Conservation (phyloP, 1,140 invertebrate genomes). For the Dermatophagoides farinae region DNA sequence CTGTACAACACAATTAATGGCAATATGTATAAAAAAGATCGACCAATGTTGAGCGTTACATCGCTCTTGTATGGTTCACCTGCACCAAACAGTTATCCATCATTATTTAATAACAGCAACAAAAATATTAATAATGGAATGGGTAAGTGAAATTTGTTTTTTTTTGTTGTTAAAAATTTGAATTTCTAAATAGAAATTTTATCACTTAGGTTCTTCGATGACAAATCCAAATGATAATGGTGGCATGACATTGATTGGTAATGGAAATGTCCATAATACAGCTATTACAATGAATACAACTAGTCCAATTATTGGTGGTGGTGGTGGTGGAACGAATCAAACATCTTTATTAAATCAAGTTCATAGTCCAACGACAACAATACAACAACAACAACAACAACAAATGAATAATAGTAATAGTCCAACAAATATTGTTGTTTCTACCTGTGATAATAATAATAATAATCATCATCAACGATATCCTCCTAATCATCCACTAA, state of each 20-base stretch:
- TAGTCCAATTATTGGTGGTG: too few relatives aligned
- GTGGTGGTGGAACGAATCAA: neutral
- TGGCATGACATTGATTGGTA: neutral
- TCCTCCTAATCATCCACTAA: conserved; percentile 77
- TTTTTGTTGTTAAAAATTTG: neutral
- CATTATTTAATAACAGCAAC: neutral
- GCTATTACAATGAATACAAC: neutral
- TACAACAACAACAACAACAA: neutral
- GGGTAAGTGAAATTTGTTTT: neutral
- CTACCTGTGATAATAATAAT: neutral
- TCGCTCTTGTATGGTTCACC: conserved; percentile 18
- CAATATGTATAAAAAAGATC: conserved; percentile 20
- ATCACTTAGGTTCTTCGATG: neutral
- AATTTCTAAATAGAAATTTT: too few relatives aligned
- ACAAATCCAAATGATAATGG: neutral
- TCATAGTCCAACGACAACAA: neutral
- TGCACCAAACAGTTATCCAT: conserved; percentile 14
- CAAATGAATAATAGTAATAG: neutral
- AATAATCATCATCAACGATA: conserved; percentile 28
- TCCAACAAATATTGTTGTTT: neutral
- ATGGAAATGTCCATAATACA: neutral
- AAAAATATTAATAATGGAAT: neutral
- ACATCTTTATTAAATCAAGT: neutral
- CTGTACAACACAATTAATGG: too few relatives aligned
- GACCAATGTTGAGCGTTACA: conserved; percentile 21